A percentile compares a stretch with the other conserved stretches of the same genome.
phyloP scores from a whole-genome alignment of 2,888 invertebrate species.

The Rambutsinella grinnellia region DNA sequence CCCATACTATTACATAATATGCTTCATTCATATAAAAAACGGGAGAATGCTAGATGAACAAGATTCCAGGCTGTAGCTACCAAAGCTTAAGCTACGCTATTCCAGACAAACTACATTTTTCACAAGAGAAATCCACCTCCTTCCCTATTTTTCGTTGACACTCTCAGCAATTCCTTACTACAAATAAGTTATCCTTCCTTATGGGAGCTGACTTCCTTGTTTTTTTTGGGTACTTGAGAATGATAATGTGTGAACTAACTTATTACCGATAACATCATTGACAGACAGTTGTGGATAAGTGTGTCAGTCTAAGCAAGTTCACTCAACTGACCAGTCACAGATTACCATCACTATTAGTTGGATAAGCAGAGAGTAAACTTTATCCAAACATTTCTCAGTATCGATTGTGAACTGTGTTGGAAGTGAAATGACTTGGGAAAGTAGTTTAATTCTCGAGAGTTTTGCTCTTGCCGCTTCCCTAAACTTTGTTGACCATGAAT shows the following conservation, averaged over 20 bases:
- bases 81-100: too few species aligned
- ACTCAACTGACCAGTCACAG: not conserved
- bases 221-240: conserved; percentile 7
- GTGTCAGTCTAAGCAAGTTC: not conserved
- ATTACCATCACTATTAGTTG: not conserved
- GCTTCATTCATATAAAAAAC: too few species aligned
- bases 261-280: not conserved
- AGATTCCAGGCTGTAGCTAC: too few species aligned
- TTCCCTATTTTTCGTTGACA: too few species aligned
- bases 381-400: not conserved
- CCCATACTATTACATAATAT: too few species aligned
- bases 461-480: conserved; percentile 14
- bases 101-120: too few species aligned
- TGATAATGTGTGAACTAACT: conserved; percentile 13
- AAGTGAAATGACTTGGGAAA: conserved; percentile 43
- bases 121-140: too few species aligned
- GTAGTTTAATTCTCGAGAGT: conserved; percentile 50
- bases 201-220: not conserved
- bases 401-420: conserved; percentile 1
- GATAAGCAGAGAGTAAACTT: not conserved
- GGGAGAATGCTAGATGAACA: too few species aligned
- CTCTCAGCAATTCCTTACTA: too few species aligned
- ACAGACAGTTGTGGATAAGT: not conserved
- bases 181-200: too few species aligned
- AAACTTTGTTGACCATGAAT: conserved; percentile 31